These are phyloP conservation scores for Palythoa heliodiscus DNA, from an alignment of 92 coral and sea anemone species.

Conservation along the genomic window DNA sequence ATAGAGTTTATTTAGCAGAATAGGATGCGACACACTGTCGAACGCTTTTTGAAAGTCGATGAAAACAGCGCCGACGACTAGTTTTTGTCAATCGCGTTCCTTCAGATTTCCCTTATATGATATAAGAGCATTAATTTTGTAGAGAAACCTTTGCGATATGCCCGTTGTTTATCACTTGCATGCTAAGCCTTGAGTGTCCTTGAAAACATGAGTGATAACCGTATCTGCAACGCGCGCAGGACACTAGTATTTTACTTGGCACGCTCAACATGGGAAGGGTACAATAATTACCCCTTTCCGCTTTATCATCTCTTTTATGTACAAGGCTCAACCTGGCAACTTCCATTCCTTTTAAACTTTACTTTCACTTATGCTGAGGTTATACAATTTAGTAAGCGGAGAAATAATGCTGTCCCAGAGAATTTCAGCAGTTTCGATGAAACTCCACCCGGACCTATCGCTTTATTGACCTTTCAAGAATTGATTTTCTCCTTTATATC, in stretches of 20 bases:
- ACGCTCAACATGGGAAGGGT: constrained; percentile 10
- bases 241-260: neutral
- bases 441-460: constrained; percentile 12
- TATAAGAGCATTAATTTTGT: neutral
- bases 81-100: constrained; percentile 49
- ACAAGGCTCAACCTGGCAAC: constrained; percentile 16
- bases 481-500: neutral
- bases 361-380: constrained; percentile 10
- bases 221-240: neutral
- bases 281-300: constrained; percentile 25
- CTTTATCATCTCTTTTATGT: constrained; percentile 32
- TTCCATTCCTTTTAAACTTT: constrained; percentile 15
- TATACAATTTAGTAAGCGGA: neutral
- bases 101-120: constrained; percentile 46
- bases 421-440: constrained; percentile 27
- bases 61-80: constrained; percentile 47
- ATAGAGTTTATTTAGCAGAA: constrained; percentile 51
- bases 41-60: constrained; percentile 10
- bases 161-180: too few relatives aligned
- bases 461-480: neutral
- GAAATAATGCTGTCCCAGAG: constrained; percentile 23
- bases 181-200: neutral
- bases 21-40: constrained; percentile 49
- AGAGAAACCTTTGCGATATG: too few relatives aligned
- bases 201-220: neutral